Conservation (phyloP, 2,113 vertebrate species). For the Amia ocellicauda region DNA sequence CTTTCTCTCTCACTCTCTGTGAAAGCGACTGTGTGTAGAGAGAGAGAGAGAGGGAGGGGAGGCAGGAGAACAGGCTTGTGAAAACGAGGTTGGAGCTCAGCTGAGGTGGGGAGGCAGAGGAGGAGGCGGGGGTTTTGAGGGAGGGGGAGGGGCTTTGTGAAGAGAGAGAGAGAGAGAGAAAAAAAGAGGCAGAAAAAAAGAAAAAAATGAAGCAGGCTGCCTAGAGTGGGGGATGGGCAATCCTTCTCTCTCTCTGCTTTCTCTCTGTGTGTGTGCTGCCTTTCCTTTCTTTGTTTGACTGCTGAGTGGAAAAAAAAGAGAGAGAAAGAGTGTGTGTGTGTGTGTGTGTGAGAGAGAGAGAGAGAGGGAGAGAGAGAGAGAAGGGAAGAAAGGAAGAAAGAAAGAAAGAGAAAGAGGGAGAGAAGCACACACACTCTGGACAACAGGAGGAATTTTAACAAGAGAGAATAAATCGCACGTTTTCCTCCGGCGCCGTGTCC, state of each 20-base stretch:
- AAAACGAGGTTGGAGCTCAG: conserved; percentile 64
- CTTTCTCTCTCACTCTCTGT: conserved; percentile 60
- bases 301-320: conserved; percentile 64
- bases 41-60: conserved; percentile 26
- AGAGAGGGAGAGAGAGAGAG: conserved; percentile 33
- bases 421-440: background rate
- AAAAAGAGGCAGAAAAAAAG: conserved; percentile 53
- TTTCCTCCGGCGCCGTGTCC: too few species aligned
- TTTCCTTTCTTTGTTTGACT: conserved; percentile 80
- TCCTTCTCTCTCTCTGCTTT: conserved; percentile 34
- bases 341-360: conserved; percentile 32
- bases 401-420: conserved; percentile 24
- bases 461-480: too few species aligned
- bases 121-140: conserved; percentile 42
- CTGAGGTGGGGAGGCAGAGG: conserved; percentile 44
- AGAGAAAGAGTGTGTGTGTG: conserved; percentile 45
- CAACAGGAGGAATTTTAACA: too few species aligned
- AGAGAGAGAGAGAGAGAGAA: conserved; percentile 43
- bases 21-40: conserved; percentile 37
- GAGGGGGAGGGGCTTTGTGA: conserved; percentile 70
- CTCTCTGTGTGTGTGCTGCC: conserved; percentile 55
- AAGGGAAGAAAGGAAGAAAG: conserved; percentile 23
- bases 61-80: conserved; percentile 55
- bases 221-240: conserved; percentile 55
- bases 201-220: conserved; percentile 59